Evolutionary conservation across 2,797 vertebrate genomes (phyloP).

Genomic region (Nyctibius grandis): DNA sequence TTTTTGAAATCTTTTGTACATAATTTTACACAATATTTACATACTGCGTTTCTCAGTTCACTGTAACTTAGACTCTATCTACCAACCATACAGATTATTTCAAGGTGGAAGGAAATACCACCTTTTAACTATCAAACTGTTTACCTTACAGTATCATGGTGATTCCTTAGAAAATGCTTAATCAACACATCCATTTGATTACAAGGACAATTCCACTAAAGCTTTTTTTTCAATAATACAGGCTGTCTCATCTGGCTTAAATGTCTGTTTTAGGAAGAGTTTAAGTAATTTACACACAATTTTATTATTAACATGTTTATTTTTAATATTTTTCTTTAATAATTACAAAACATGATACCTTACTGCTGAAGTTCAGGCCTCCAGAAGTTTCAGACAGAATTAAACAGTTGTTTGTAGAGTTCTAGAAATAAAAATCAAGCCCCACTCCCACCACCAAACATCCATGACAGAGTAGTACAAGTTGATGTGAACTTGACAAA

Average conservation of each 20-base stretch:
- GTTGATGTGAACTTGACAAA: background rate
- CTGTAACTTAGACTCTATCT: background rate
- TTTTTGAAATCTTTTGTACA: background rate
- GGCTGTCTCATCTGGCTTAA: background rate
- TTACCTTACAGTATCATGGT: background rate
- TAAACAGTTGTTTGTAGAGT: background rate
- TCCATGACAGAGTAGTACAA: background rate
- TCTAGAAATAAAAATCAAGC: background rate
- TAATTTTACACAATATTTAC: background rate
- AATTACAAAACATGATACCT: background rate
- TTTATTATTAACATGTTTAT: background rate
- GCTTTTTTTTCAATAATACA: background rate
- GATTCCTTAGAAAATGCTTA: background rate
- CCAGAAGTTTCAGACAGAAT: background rate
- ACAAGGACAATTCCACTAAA: background rate
- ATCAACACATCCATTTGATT: background rate
- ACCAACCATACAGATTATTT: background rate
- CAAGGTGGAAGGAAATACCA: background rate
- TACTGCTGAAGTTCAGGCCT: background rate
- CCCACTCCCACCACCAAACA: background rate
- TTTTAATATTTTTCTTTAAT: background rate
- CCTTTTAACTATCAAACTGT: background rate
- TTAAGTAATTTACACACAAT: background rate
- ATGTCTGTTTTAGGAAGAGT: background rate
- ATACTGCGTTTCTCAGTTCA: background rate